These are phyloP conservation scores for Eupithecia tripunctaria DNA, from an alignment of 2,888 invertebrate genomes.

Conservation along the genomic window DNA sequence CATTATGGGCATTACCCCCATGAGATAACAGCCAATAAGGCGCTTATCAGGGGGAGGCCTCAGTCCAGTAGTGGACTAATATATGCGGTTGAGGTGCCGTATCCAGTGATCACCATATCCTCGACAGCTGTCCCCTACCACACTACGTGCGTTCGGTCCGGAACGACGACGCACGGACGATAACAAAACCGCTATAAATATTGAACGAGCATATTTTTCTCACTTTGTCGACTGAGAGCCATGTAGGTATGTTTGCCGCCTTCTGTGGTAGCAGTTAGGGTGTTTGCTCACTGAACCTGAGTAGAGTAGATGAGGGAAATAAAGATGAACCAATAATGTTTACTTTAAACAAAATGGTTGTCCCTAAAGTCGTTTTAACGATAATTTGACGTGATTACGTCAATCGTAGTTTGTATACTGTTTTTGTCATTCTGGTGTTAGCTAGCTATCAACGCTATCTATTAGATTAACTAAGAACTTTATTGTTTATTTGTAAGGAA, in stretches of 20 bases:
- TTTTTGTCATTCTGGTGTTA: too few relatives aligned
- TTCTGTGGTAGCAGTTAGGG: conserved; percentile 51
- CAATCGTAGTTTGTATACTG: too few relatives aligned
- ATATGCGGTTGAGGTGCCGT: conserved; percentile 39
- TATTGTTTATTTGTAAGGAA: too few relatives aligned
- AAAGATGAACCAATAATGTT: background rate
- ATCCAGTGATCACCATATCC: conserved; percentile 50
- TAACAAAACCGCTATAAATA: conserved; percentile 83
- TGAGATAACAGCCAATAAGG: too few relatives aligned
- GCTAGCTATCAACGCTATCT: too few relatives aligned
- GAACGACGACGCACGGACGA: conserved; percentile 70
- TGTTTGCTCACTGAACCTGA: conserved; percentile 20
- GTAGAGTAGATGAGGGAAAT: background rate
- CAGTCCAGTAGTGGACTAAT: too few relatives aligned
- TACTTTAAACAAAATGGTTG: too few relatives aligned
- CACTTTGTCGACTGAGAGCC: conserved; percentile 77
- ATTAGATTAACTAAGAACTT: too few relatives aligned
- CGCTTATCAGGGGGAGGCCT: too few relatives aligned
- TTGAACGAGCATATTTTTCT: conserved; percentile 83
- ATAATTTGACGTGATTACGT: too few relatives aligned
- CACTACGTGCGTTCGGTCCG: conserved; percentile 70
- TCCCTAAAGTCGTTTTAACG: too few relatives aligned
- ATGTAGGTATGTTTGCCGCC: conserved; percentile 60
- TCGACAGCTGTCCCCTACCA: conserved; percentile 56
- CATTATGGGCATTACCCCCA: too few relatives aligned